phyloP scores from a whole-genome alignment of 2,113 vertebrate genomes.

The Puffinus mauretanicus region DNA sequence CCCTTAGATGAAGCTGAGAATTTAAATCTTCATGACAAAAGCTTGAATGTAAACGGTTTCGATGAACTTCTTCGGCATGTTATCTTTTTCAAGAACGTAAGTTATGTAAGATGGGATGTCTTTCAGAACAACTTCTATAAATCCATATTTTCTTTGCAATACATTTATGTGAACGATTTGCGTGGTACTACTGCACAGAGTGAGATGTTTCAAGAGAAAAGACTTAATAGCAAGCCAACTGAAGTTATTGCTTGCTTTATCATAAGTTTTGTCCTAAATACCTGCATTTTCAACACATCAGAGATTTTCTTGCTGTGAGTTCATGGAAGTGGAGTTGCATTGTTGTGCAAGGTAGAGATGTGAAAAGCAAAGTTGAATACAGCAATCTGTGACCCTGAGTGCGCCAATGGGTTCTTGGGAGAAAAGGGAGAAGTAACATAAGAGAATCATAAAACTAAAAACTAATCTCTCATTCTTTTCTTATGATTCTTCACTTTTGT shows the following conservation, averaged over 20 bases:
- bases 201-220: neutral
- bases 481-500: neutral
- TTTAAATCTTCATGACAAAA: neutral
- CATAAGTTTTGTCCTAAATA: neutral
- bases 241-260: neutral
- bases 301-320: neutral
- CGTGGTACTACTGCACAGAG: neutral
- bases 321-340: neutral
- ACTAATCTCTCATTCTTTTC: neutral
- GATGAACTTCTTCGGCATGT: neutral
- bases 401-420: neutral
- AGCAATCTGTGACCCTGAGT: neutral
- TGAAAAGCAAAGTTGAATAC: neutral
- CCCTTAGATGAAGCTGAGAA: neutral
- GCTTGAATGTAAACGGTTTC: neutral
- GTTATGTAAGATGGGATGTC: neutral
- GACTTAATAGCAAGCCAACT: neutral
- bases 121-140: neutral
- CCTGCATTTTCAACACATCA: conserved; percentile 5
- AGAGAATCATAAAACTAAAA: neutral
- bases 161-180: fast-evolving
- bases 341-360: neutral
- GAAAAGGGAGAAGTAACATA: neutral
- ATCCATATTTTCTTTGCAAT: neutral
- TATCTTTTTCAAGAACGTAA: neutral